These are phyloP conservation scores for Poeciliopsis paucimaculata DNA, from an alignment of 2,797 vertebrate genomes.

Conservation along the genomic window DNA sequence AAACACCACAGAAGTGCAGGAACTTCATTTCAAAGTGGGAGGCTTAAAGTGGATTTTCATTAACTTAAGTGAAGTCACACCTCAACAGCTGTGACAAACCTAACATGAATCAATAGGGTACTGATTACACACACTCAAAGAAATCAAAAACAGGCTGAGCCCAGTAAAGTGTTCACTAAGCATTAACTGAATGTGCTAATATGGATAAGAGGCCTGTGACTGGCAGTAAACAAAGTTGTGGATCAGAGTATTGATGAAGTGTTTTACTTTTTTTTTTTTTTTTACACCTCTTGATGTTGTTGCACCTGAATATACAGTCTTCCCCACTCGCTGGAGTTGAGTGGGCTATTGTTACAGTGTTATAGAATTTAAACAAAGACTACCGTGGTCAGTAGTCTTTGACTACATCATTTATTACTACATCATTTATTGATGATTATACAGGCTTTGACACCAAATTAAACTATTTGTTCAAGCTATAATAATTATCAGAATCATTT, in stretches of 20 bases:
- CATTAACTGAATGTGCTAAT: constrained; percentile 10
- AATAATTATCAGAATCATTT: background rate
- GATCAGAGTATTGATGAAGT: constrained; percentile 7
- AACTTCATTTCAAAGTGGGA: background rate
- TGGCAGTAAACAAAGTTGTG: constrained; percentile 2
- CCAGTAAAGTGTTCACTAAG: background rate
- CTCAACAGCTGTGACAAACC: background rate
- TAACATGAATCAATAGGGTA: background rate
- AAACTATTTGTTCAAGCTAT: too few relatives aligned
- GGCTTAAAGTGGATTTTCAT: background rate
- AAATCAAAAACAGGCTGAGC: background rate
- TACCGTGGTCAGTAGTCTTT: background rate
- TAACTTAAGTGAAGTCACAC: background rate
- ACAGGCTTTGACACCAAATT: background rate
- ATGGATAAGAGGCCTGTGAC: constrained; percentile 4
- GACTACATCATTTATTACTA: too few relatives aligned
- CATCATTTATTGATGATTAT: background rate
- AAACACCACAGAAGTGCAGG: background rate
- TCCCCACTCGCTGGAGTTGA: background rate
- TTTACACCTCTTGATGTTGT: background rate
- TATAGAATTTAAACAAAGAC: background rate
- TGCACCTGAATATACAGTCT: background rate
- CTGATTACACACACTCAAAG: constrained; percentile 15
- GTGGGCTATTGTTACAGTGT: background rate
- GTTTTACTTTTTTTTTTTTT: background rate